A percentile compares a stretch with the other conserved stretches of the same genome.
These are phyloP conservation scores for Calliphora vicina DNA, from an alignment of 1,140 invertebrate genomes.

Conservation along the genomic window DNA sequence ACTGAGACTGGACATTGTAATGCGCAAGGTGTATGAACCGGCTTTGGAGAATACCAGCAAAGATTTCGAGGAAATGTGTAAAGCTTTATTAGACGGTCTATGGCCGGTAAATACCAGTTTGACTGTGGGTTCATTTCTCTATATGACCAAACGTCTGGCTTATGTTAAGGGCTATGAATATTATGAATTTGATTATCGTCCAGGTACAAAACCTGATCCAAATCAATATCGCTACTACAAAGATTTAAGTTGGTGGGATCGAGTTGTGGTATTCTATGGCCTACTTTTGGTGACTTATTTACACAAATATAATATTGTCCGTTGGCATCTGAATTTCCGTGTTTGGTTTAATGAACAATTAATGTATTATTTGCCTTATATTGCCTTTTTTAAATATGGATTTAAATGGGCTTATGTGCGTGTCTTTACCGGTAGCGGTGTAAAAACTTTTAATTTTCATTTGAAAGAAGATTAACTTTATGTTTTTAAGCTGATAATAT, in stretches of 20 bases:
- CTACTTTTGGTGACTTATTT: slow-evolving; percentile 54
- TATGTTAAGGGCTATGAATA: slow-evolving; percentile 58
- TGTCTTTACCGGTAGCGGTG: slow-evolving; percentile 49
- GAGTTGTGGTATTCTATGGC: slow-evolving; percentile 52
- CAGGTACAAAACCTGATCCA: slow-evolving; percentile 42
- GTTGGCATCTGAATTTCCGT: slow-evolving; percentile 58
- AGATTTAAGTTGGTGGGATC: slow-evolving; percentile 55
- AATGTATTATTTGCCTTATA: slow-evolving; percentile 57
- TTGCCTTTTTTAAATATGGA: slow-evolving; percentile 59
- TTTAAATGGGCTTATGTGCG: slow-evolving; percentile 54
- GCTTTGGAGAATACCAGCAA: slow-evolving; percentile 47
- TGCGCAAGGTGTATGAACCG: slow-evolving; percentile 52
- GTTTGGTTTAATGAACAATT: slow-evolving; percentile 50
- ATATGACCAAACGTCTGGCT: slow-evolving; percentile 55
- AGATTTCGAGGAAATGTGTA: slow-evolving; percentile 54
- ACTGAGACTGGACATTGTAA: slow-evolving; percentile 51
- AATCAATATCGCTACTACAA: slow-evolving; percentile 50
- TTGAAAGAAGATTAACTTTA: slow-evolving; percentile 46
- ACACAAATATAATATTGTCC: slow-evolving; percentile 53
- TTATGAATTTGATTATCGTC: slow-evolving; percentile 52
- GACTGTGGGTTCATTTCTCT: slow-evolving; percentile 51
- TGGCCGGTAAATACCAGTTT: slow-evolving; percentile 57
- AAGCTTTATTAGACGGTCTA: slow-evolving; percentile 52
- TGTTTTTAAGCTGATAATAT: background rate
- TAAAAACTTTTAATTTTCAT: slow-evolving; percentile 49